Evolutionary conservation across 2,888 invertebrate species (phyloP).

Genomic region (Itoplectis maculator): DNA sequence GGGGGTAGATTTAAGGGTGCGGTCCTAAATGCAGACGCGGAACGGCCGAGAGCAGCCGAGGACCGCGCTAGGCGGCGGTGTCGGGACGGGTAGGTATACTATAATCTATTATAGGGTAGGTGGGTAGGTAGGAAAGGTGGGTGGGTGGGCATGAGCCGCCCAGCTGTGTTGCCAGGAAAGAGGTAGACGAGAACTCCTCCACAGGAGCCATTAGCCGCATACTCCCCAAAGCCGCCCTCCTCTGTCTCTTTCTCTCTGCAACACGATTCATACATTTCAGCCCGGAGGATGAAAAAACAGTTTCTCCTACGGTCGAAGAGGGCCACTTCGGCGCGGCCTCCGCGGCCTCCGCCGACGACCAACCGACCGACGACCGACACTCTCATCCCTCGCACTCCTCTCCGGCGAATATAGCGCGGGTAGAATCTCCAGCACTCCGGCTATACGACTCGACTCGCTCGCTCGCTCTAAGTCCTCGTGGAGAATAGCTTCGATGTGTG

Average conservation of each 20-base stretch:
- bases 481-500: constrained; percentile 39
- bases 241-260: too few species aligned
- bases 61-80: constrained; percentile 45
- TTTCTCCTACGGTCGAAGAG: constrained; percentile 72
- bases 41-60: too few species aligned
- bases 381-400: constrained; percentile 64
- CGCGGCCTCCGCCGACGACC: constrained; percentile 59
- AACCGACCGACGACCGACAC: constrained; percentile 20
- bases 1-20: constrained; percentile 80
- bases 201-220: constrained; percentile 80
- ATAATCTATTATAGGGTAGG: constrained; percentile 51
- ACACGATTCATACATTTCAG: constrained; percentile 84
- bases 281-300: constrained; percentile 80
- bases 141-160: too few species aligned
- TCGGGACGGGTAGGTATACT: constrained; percentile 37
- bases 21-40: constrained; percentile 48
- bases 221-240: constrained; percentile 81
- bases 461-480: constrained; percentile 47
- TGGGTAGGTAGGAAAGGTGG: too few species aligned
- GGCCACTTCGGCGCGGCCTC: constrained; percentile 67
- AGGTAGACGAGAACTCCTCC: constrained; percentile 78
- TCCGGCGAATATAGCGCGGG: constrained; percentile 65
- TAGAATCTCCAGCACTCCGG: constrained; percentile 43
- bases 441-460: constrained; percentile 31
- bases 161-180: too few species aligned